These are phyloP conservation scores for Sesia bembeciformis DNA, from an alignment of 2,888 invertebrate species.

Conservation along the genomic window DNA sequence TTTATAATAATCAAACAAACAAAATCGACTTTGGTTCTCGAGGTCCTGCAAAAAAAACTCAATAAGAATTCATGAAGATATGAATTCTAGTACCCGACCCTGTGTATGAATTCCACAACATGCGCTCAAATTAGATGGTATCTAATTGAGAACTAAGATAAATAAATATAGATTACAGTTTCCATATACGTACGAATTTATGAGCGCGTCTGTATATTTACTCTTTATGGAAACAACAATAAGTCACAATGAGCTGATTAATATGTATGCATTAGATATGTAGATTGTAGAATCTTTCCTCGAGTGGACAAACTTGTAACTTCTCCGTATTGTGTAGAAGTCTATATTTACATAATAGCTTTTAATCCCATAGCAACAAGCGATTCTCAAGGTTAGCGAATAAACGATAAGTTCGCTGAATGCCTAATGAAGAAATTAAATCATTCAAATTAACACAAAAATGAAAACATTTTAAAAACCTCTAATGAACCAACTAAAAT, in stretches of 20 bases:
- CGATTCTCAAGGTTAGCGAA: slow-evolving; percentile 50
- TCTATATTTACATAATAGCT: slow-evolving; percentile 33
- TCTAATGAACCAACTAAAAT: too few relatives aligned
- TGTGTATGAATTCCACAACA: background rate
- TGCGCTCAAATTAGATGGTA: background rate
- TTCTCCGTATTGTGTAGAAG: slow-evolving; percentile 18
- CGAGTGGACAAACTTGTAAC: slow-evolving; percentile 1
- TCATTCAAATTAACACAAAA: slow-evolving; percentile 3
- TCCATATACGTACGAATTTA: slow-evolving; percentile 5
- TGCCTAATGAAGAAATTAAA: slow-evolving; percentile 45
- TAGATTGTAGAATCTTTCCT: background rate
- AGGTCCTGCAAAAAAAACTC: too few relatives aligned
- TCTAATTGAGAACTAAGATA: background rate
- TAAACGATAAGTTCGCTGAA: slow-evolving; percentile 43
- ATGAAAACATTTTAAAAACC: too few relatives aligned
- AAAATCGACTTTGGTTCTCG: too few relatives aligned
- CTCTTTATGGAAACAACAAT: slow-evolving; percentile 2
- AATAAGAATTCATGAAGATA: too few relatives aligned
- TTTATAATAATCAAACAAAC: too few relatives aligned
- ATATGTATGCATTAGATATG: background rate
- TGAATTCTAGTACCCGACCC: too few relatives aligned
- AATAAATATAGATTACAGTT: background rate
- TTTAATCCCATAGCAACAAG: slow-evolving; percentile 49
- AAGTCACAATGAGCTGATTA: slow-evolving; percentile 3
- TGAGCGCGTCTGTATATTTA: background rate